These are phyloP conservation scores for Oedothorax gibbosus DNA, from an alignment of 1,140 invertebrate species.

Conservation along the genomic window DNA sequence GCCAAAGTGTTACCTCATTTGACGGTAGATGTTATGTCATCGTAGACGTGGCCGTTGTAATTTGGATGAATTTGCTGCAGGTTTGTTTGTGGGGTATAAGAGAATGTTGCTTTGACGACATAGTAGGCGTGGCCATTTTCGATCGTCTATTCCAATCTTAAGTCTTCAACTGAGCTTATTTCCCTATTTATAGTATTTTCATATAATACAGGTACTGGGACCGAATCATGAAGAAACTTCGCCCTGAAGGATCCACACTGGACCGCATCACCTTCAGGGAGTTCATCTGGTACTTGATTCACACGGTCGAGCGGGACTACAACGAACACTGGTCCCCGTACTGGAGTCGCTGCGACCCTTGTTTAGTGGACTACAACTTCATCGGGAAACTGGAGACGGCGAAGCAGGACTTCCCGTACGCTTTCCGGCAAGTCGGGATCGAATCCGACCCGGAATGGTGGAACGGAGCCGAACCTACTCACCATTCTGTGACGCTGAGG, in stretches of 20 bases:
- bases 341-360: constrained; percentile 66
- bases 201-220: constrained; percentile 27
- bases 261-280: constrained; percentile 64
- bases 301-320: constrained; percentile 62
- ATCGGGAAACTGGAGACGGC: constrained; percentile 67
- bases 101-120: too few species aligned
- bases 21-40: too few species aligned
- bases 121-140: too few species aligned
- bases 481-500: constrained; percentile 63
- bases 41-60: too few species aligned
- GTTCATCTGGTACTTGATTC: constrained; percentile 65
- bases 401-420: constrained; percentile 63
- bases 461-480: neutral
- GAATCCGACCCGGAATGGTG: constrained; percentile 12
- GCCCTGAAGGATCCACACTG: constrained; percentile 12
- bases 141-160: too few species aligned
- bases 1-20: too few species aligned
- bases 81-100: too few species aligned
- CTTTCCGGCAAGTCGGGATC: constrained; percentile 58
- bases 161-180: too few species aligned
- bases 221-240: constrained; percentile 43
- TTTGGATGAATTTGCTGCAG: too few species aligned
- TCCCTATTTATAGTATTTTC: too few species aligned
- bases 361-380: constrained; percentile 66
- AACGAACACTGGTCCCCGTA: constrained; percentile 67